These are phyloP conservation scores for Aradophagus sp. DNA, from an alignment of 1,140 invertebrate species.

Conservation along the genomic window DNA sequence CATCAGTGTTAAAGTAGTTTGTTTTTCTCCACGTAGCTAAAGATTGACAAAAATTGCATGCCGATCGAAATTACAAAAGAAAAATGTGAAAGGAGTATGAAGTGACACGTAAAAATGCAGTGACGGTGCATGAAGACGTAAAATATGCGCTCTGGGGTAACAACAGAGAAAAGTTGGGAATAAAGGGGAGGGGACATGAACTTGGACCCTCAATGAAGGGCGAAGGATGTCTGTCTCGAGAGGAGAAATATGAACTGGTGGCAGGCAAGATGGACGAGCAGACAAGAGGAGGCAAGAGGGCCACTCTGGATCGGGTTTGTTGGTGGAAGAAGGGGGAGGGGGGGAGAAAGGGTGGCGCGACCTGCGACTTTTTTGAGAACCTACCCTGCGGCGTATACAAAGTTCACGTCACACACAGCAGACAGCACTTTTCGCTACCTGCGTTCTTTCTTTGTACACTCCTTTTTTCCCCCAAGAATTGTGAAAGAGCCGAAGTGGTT, in stretches of 20 bases:
- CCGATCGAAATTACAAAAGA: slow-evolving; percentile 14
- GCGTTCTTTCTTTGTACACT: too few species aligned
- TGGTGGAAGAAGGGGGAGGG: slow-evolving; percentile 1
- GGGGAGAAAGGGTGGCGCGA: slow-evolving; percentile 16
- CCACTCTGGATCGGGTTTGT: too few species aligned
- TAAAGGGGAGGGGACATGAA: slow-evolving; percentile 17
- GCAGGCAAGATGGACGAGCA: slow-evolving; percentile 30
- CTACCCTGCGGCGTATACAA: slow-evolving; percentile 17
- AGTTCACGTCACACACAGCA: slow-evolving; percentile 20
- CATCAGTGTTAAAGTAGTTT: slow-evolving; percentile 2
- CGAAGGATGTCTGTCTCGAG: slow-evolving; percentile 48
- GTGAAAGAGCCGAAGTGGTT: too few species aligned
- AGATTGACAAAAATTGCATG: background rate
- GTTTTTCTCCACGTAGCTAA: too few species aligned
- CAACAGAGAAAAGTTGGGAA: too few species aligned
- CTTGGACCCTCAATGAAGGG: background rate
- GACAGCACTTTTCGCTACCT: slow-evolving; percentile 17
- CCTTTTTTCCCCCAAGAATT: too few species aligned
- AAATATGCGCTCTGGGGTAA: slow-evolving; percentile 22
- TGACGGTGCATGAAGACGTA: slow-evolving; percentile 14
- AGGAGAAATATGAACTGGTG: slow-evolving; percentile 43
- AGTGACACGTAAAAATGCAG: slow-evolving; percentile 38
- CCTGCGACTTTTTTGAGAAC: slow-evolving; percentile 30
- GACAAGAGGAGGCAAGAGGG: slow-evolving; percentile 41
- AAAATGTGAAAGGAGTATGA: slow-evolving; percentile 27